Conservation (phyloP, 2,113 vertebrate genomes). For the Asarcornis scutulata region DNA sequence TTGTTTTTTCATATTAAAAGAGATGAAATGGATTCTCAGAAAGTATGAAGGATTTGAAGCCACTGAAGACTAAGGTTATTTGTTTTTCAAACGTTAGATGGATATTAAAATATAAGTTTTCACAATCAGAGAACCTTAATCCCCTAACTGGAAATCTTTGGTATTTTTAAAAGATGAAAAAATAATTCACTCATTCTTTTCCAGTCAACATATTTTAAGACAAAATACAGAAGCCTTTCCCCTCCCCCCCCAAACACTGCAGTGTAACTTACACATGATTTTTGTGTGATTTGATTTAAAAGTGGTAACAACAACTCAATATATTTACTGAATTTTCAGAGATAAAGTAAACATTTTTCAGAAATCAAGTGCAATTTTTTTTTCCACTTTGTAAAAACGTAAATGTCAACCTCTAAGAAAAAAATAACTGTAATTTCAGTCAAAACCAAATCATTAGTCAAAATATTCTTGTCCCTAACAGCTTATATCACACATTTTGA, state of each 20-base stretch:
- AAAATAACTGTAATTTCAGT: constrained; percentile 9
- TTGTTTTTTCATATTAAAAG: constrained; percentile 48
- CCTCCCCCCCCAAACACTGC: neutral
- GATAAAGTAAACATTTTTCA: neutral
- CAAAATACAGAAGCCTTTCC: neutral
- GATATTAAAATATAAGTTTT: constrained; percentile 40
- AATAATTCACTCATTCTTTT: constrained; percentile 8
- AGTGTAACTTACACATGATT: neutral
- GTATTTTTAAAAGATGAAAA: constrained; percentile 10
- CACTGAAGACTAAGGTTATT: constrained; percentile 34
- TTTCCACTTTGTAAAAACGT: neutral
- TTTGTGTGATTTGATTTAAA: neutral
- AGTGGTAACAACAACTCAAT: neutral
- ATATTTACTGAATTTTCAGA: constrained; percentile 10
- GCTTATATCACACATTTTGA: neutral
- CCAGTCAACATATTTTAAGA: constrained; percentile 15
- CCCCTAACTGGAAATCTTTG: neutral
- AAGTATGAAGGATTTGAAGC: constrained; percentile 19
- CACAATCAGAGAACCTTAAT: neutral
- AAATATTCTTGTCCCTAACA: neutral
- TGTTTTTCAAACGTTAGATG: constrained; percentile 43
- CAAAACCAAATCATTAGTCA: neutral
- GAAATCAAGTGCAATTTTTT: neutral
- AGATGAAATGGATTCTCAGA: constrained; percentile 19
- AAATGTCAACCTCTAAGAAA: constrained; percentile 6